A percentile compares a stretch with the other conserved stretches of the same genome.
Evolutionary conservation across 1,140 invertebrate genomes (phyloP).

Genomic region (Brachionus paranguensis): DNA sequence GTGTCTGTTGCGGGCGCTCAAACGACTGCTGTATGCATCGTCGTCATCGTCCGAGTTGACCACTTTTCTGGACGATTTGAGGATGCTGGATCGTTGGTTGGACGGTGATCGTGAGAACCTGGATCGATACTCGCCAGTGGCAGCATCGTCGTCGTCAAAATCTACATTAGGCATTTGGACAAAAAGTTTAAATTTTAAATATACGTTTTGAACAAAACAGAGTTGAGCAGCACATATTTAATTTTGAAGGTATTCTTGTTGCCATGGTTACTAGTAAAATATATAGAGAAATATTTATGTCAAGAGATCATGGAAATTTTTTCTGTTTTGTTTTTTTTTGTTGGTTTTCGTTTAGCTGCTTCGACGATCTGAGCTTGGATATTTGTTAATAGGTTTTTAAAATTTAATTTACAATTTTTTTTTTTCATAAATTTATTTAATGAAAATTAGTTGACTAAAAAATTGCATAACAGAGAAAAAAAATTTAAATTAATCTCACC

Average conservation of each 20-base stretch:
- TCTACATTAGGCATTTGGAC: constrained; percentile 17
- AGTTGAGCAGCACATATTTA: not conserved
- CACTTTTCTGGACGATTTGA: not conserved
- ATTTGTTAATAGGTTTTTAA: not conserved
- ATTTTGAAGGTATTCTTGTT: constrained; percentile 18
- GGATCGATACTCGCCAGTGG: not conserved
- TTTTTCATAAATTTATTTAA: too few species aligned
- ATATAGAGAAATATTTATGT: not conserved
- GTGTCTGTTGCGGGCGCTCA: not conserved
- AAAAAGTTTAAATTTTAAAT: not conserved
- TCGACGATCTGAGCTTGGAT: not conserved
- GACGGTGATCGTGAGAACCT: not conserved
- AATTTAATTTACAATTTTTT: not conserved
- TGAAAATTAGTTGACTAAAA: too few species aligned
- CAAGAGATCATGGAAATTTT: constrained; percentile 14
- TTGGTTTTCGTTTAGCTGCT: not conserved
- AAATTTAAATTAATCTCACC: too few species aligned
- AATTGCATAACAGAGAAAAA: not conserved
- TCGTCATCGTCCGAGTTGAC: not conserved
- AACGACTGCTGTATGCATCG: not conserved
- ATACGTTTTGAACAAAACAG: not conserved
- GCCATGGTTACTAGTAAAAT: not conserved
- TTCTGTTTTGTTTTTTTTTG: not conserved
- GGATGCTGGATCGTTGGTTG: not conserved
- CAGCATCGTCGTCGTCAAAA: constrained; percentile 1